Percentiles rank a stretch among this genome's conserved stretches.
Evolutionary conservation across 2,797 vertebrate species (phyloP).

Genomic region (Paedocypris micromegethes): DNA sequence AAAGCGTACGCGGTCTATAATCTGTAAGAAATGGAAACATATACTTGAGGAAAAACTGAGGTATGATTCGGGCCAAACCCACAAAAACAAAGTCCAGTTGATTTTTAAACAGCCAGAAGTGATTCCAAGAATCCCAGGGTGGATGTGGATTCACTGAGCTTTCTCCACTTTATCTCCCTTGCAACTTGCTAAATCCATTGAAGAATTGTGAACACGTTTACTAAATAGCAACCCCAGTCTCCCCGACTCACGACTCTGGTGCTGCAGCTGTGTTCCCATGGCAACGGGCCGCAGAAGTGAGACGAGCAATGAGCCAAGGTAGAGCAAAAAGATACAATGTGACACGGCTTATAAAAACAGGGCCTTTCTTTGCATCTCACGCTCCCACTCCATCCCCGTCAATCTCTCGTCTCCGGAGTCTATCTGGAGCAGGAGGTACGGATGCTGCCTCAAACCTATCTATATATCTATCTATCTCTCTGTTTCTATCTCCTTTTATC

Average conservation of each 20-base stretch:
- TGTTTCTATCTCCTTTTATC: no score
- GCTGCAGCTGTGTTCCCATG: slow-evolving; percentile 51
- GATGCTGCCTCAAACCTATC: background rate
- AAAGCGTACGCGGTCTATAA: no score
- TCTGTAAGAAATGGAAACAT: no score
- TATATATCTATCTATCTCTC: background rate
- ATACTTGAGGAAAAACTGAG: no score
- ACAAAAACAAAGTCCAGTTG: no score
- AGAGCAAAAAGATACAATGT: slow-evolving; percentile 33
- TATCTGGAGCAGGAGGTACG: background rate
- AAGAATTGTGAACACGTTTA: slow-evolving; percentile 45
- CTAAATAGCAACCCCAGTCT: slow-evolving; percentile 47
- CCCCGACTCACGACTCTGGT: slow-evolving; percentile 44
- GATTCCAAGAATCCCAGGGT: no score
- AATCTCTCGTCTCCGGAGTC: background rate
- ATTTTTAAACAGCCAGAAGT: no score
- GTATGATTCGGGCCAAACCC: no score
- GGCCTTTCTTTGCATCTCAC: slow-evolving; percentile 15
- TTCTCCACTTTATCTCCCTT: background rate
- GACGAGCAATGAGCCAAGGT: slow-evolving; percentile 44
- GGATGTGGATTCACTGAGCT: background rate
- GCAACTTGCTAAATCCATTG: slow-evolving; percentile 34
- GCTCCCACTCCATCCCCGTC: slow-evolving; percentile 8
- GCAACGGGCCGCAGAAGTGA: slow-evolving; percentile 47
- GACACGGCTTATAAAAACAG: slow-evolving; percentile 26